Evolutionary conservation across 2,888 invertebrate species (phyloP), one percentile per base, ranked within the genome.

Genomic region (Nudaria mundana): DNA sequence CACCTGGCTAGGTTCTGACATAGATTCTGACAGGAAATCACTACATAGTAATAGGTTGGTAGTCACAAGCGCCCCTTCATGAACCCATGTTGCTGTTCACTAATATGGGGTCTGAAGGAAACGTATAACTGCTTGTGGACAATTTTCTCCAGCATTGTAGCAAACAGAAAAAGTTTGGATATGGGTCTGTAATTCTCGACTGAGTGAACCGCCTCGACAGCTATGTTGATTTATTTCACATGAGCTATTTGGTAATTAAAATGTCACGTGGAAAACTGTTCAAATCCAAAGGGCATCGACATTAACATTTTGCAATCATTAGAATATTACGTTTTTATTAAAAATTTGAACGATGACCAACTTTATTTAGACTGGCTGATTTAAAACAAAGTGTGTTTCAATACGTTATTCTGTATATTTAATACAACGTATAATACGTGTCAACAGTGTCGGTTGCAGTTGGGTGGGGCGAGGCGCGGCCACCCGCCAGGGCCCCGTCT

Each of bases 401-500:
- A 31, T 43, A 34, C 31, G 30, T 32, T 41, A 38, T 44, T 39
- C 30, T 40, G 39, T 36, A 34, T 66, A 65, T 66, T 61, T 43
- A 54, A 54, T 59, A 47, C 44, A 52, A 55, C 51, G 53, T 51
- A 50, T 42, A 20, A 7, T 49, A 52, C 48, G 54, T 56, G 52
- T 55, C 50, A 37, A 47, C 47, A 25, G 34, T 49, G 61, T 48
- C 51, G 54, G 61, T 54, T 69, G 77, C 78, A 77, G 68, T 76
- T 76, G 62, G 67, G 67, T 76, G 62, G 67, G 67, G 71, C 70
- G 68, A 60, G 62, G 32, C 29, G 64, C 63, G 72, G 70, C 72
- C 74, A 82, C 86, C 85, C 85, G 74, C 46, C 71, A 64, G 75
- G 76, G 81, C 80, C 85, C 71, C 85, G 69, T 53, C 56, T 49